Percentiles rank a stretch among this genome's conserved stretches.
Conservation (phyloP, 2,888 invertebrate genomes). For the Phrixothrix hirtus region DNA sequence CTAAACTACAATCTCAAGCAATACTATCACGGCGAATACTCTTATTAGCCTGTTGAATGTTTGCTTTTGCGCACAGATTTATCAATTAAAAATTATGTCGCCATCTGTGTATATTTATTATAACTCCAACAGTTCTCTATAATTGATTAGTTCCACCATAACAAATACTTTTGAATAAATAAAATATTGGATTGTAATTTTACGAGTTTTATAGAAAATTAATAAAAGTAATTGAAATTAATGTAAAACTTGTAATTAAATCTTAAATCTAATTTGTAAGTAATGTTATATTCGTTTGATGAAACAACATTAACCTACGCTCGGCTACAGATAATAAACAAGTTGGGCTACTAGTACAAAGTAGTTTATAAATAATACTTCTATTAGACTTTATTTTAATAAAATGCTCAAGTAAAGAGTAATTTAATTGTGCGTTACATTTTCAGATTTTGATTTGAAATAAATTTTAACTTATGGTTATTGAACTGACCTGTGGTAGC, state of each 20-base stretch:
- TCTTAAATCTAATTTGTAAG: neutral
- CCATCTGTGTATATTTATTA: slow-evolving; percentile 4
- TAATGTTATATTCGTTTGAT: no score
- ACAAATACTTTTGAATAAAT: neutral
- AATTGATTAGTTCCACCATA: neutral
- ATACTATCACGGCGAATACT: slow-evolving; percentile 23
- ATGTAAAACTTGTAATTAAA: neutral
- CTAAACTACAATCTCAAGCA: slow-evolving; percentile 6
- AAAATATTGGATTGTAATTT: neutral
- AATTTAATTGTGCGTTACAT: no score
- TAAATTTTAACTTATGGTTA: no score
- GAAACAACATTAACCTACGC: no score
- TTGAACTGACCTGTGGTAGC: no score
- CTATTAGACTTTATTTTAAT: no score
- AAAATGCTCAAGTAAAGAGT: no score
- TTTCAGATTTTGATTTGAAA: no score
- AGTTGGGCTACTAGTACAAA: no score
- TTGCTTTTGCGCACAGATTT: slow-evolving; percentile 16
- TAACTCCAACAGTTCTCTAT: neutral
- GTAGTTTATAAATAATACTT: no score
- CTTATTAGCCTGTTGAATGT: slow-evolving; percentile 29
- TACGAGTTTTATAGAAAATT: neutral
- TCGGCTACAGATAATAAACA: no score
- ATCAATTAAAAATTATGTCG: neutral
- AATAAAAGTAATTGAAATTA: neutral